Evolutionary conservation across 2,888 invertebrate species (phyloP).

Genomic region (Liodrosophila aerea): DNA sequence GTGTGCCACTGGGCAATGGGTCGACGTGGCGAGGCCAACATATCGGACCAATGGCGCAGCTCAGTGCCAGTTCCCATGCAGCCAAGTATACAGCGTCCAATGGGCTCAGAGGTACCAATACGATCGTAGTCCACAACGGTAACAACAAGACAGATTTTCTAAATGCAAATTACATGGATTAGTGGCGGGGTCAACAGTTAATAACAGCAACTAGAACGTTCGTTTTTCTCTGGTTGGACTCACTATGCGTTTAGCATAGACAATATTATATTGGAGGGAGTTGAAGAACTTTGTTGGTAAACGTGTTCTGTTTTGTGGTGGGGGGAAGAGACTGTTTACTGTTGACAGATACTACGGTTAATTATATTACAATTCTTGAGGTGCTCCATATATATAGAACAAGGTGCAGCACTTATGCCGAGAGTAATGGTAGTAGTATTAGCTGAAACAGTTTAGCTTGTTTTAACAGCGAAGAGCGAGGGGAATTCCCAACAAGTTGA

Average conservation of each 20-base stretch:
- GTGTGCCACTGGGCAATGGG: constrained; percentile 99
- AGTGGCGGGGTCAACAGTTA: constrained; percentile 26
- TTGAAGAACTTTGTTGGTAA: constrained; percentile 56
- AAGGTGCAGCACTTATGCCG: constrained; percentile 39
- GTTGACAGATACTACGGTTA: constrained; percentile 52
- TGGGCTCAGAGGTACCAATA: constrained; percentile 99
- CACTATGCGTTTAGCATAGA: constrained; percentile 51
- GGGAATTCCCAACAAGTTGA: constrained; percentile 42
- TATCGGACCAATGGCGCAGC: constrained; percentile 99
- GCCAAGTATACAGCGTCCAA: constrained; percentile 98
- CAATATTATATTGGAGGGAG: constrained; percentile 37
- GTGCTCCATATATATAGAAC: constrained; percentile 27
- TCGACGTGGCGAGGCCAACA: constrained; percentile 99
- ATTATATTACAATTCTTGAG: constrained; percentile 30
- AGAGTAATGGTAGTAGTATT: background rate
- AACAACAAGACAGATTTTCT: constrained; percentile 99
- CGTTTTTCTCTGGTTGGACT: constrained; percentile 20
- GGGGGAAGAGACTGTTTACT: constrained; percentile 40
- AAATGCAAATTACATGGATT: constrained; percentile 48
- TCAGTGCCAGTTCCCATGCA: constrained; percentile 99
- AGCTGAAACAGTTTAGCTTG: constrained; percentile 35
- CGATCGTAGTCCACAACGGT: constrained; percentile 99
- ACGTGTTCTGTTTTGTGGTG: constrained; percentile 54
- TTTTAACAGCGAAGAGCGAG: background rate
- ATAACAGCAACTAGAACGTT: constrained; percentile 28